A percentile compares a stretch with the other conserved stretches of the same genome.
Conservation (phyloP, 2,113 vertebrate species). For the Lophura nycthemera region DNA sequence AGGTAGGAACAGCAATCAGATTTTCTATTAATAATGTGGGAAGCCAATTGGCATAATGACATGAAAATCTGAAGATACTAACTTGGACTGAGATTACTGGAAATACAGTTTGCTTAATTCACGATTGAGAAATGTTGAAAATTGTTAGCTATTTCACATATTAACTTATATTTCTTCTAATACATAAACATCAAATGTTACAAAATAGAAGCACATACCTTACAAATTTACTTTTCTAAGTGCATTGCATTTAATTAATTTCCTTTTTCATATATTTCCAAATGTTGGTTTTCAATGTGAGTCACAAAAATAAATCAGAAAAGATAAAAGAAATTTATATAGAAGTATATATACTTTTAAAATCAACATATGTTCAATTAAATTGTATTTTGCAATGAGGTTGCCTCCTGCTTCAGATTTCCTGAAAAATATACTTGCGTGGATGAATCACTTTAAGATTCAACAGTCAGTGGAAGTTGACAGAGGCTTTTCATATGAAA, state of each 20-base stretch:
- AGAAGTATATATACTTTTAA: background rate
- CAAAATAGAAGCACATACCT: background rate
- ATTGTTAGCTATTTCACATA: background rate
- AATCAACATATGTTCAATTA: conserved; percentile 53
- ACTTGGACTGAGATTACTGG: background rate
- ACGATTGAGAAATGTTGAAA: background rate
- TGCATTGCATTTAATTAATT: background rate
- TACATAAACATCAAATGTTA: background rate
- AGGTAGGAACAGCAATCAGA: background rate
- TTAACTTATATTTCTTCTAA: background rate
- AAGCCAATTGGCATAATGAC: background rate
- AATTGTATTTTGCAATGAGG: conserved; percentile 45
- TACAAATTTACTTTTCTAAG: background rate
- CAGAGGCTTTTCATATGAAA: conserved; percentile 63
- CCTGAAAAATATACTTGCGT: conserved; percentile 49
- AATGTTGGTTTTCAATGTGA: background rate
- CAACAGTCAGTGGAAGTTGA: conserved; percentile 49
- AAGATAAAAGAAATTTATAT: background rate
- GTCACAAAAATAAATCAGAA: conserved; percentile 12
- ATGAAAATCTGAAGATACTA: background rate
- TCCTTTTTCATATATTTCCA: background rate
- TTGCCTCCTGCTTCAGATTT: conserved; percentile 34
- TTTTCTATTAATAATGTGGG: background rate
- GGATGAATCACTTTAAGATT: conserved; percentile 67
- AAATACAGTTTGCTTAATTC: background rate